phyloP scores from a whole-genome alignment of 2,888 invertebrate species.

The Eueremaeus valkanovi region DNA sequence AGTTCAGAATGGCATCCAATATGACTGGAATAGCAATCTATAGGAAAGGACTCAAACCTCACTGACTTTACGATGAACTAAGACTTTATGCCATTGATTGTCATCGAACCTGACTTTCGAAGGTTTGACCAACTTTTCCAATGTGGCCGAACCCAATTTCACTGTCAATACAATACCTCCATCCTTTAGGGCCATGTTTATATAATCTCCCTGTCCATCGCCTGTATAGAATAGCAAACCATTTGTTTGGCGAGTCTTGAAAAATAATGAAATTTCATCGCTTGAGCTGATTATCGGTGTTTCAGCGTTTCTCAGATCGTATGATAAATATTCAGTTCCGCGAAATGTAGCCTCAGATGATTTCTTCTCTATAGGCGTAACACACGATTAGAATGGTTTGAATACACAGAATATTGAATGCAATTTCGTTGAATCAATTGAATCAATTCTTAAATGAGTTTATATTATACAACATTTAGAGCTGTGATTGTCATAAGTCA shows the following conservation, averaged over 20 bases:
- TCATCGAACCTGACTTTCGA: conserved; percentile 86
- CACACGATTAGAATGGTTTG: no score
- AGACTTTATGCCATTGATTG: conserved; percentile 92
- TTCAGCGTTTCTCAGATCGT: conserved; percentile 78
- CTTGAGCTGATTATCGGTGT: conserved; percentile 82
- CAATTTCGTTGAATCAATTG: no score
- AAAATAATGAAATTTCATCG: conserved; percentile 83
- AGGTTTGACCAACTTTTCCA: conserved; percentile 66
- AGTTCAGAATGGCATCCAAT: not conserved
- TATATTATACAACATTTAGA: no score
- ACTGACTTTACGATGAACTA: conserved; percentile 81
- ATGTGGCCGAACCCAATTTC: conserved; percentile 65
- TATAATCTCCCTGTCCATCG: conserved; percentile 59
- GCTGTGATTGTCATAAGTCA: no score
- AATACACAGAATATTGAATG: no score
- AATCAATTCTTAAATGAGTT: no score
- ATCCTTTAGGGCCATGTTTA: conserved; percentile 81
- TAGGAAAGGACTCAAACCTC: conserved; percentile 57
- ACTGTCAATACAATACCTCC: conserved; percentile 82
- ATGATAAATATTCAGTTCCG: conserved; percentile 84
- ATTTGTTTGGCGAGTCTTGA: conserved; percentile 84
- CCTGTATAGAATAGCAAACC: conserved; percentile 90
- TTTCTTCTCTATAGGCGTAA: conserved; percentile 76
- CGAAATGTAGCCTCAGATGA: conserved; percentile 90
- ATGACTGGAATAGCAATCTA: not conserved